These are phyloP conservation scores for Barbus barbus DNA, from an alignment of 2,113 vertebrate species.

Conservation along the genomic window DNA sequence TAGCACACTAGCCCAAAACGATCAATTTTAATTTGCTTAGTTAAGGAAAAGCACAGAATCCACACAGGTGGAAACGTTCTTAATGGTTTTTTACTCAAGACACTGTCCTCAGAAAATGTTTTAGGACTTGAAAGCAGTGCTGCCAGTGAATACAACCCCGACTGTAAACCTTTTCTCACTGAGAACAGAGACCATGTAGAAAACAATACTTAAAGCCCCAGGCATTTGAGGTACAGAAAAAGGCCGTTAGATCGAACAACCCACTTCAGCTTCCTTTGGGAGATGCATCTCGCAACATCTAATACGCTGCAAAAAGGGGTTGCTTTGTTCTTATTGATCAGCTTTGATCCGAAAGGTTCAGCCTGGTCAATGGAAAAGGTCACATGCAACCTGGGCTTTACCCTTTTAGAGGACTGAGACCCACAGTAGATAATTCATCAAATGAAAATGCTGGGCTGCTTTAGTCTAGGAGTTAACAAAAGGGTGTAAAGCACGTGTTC, in stretches of 20 bases:
- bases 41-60: constrained; percentile 49
- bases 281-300: constrained; percentile 67
- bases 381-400: constrained; percentile 68
- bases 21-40: constrained; percentile 72
- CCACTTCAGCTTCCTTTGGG: constrained; percentile 61
- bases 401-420: constrained; percentile 8
- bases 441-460: not conserved
- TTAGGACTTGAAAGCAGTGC: not conserved
- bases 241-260: constrained; percentile 74
- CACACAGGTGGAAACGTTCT: not conserved
- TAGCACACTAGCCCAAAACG: constrained; percentile 66
- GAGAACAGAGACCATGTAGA: constrained; percentile 53
- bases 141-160: not conserved
- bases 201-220: constrained; percentile 60
- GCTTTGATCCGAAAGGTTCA: constrained; percentile 77
- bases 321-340: constrained; percentile 79
- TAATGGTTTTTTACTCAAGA: not conserved
- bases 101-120: not conserved
- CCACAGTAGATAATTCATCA: constrained; percentile 38
- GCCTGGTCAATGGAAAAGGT: constrained; percentile 74
- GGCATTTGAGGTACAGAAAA: constrained; percentile 73
- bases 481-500: not conserved
- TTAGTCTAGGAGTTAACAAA: not conserved
- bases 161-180: constrained; percentile 20
- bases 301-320: constrained; percentile 57